A percentile compares a stretch with the other conserved stretches of the same genome.
Evolutionary conservation across 2,888 invertebrate species (phyloP).

Genomic region (Drosophila rubida): DNA sequence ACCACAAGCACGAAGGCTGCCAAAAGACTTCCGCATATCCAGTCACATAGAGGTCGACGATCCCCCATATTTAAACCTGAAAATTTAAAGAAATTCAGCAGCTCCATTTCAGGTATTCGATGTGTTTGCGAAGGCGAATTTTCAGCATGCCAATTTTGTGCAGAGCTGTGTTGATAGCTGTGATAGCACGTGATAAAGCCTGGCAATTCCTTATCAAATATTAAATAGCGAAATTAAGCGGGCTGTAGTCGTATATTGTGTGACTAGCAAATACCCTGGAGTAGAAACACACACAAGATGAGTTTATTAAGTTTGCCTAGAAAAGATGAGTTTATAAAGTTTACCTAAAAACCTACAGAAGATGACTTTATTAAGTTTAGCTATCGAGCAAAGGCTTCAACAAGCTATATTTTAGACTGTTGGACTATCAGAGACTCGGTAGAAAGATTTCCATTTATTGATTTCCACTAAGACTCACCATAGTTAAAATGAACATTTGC

Average conservation of each 20-base stretch:
- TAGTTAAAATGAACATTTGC: no score
- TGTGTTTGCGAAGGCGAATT: slow-evolving; percentile 14
- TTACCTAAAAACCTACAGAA: no score
- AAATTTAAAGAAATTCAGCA: background rate
- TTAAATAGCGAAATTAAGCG: slow-evolving; percentile 1
- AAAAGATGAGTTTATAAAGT: no score
- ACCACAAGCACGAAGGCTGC: background rate
- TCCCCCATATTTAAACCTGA: background rate
- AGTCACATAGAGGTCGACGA: background rate
- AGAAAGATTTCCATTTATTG: no score
- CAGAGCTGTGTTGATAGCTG: slow-evolving; percentile 23
- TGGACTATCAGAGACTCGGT: no score
- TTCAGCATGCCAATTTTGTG: slow-evolving; percentile 12
- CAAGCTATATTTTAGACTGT: no score
- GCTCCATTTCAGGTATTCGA: background rate
- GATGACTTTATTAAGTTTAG: no score
- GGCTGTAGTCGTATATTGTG: background rate
- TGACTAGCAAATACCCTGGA: slow-evolving; percentile 22
- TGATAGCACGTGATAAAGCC: slow-evolving; percentile 36
- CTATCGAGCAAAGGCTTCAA: background rate
- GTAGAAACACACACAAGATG: background rate
- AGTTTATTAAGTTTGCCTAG: no score
- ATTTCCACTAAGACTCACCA: no score
- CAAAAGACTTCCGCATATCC: slow-evolving; percentile 9
- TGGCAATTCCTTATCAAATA: slow-evolving; percentile 35